Conservation (phyloP, 2,113 vertebrate genomes). For the Datnioides undecimradiatus region DNA sequence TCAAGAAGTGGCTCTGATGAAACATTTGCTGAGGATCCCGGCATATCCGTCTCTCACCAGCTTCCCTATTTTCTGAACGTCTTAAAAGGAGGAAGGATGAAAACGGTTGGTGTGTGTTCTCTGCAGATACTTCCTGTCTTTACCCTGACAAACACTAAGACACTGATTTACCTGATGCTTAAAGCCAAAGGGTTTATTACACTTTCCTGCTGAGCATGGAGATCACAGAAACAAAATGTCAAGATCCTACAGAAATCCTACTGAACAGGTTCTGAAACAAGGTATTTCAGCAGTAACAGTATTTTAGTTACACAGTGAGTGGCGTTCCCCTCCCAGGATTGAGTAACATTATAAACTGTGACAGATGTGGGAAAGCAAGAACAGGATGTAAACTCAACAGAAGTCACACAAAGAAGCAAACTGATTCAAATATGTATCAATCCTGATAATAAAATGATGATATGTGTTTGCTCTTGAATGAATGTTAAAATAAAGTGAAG, state of each 20-base stretch:
- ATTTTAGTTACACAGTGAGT: background rate
- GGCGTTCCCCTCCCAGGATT: background rate
- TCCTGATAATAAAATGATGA: background rate
- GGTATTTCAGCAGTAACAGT: background rate
- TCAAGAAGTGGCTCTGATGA: background rate
- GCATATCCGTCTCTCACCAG: no score
- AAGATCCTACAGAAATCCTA: background rate
- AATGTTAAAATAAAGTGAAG: background rate
- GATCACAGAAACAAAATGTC: slow-evolving; percentile 7
- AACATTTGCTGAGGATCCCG: background rate
- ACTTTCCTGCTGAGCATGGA: slow-evolving; percentile 22
- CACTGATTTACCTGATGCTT: background rate
- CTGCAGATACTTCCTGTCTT: background rate
- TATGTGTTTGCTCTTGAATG: background rate
- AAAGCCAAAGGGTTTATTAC: slow-evolving; percentile 62
- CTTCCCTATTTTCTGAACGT: background rate
- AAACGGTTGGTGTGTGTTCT: background rate
- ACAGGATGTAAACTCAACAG: background rate
- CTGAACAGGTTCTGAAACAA: background rate
- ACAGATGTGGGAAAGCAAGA: background rate
- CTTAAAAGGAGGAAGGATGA: background rate
- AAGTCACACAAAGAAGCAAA: background rate
- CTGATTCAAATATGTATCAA: background rate
- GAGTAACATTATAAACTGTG: background rate
- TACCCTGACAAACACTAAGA: background rate